Evolutionary conservation across 2,797 vertebrate species (phyloP).

Genomic region (Pantherophis alleghaniensis): DNA sequence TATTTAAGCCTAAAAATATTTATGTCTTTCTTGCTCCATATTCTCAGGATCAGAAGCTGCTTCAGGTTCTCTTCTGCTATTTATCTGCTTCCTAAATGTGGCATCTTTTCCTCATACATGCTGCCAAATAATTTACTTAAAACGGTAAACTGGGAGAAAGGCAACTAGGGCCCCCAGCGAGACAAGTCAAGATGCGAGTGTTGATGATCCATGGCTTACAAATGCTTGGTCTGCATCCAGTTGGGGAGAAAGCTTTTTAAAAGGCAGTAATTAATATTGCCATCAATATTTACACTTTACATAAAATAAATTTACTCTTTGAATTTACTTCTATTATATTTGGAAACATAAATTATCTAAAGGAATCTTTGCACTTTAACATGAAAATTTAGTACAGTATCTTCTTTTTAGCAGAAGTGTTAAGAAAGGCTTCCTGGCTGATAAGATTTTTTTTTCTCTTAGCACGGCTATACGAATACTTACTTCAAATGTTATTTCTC

Average conservation of each 20-base stretch:
- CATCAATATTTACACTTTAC: not conserved
- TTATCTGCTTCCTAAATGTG: not conserved
- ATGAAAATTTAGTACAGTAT: not conserved
- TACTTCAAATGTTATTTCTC: not conserved
- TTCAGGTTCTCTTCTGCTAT: not conserved
- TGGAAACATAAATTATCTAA: not conserved
- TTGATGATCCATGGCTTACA: not conserved
- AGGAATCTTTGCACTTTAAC: not conserved
- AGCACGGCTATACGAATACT: not conserved
- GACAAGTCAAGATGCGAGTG: not conserved
- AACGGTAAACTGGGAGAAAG: not conserved
- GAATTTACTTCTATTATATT: not conserved
- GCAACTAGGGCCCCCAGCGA: not conserved
- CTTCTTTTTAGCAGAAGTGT: not conserved
- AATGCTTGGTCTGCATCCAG: not conserved
- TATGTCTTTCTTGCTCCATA: not conserved
- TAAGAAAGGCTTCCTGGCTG: not conserved
- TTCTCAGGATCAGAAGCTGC: not conserved
- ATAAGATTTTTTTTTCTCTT: not conserved
- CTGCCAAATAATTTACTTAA: not conserved
- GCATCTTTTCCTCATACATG: not conserved
- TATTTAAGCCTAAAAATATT: not conserved
- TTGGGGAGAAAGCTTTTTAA: not conserved
- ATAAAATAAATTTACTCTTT: not conserved
- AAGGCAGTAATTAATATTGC: not conserved